Conservation (phyloP, 1,140 invertebrate genomes). For the Chironomus striatipennis region DNA sequence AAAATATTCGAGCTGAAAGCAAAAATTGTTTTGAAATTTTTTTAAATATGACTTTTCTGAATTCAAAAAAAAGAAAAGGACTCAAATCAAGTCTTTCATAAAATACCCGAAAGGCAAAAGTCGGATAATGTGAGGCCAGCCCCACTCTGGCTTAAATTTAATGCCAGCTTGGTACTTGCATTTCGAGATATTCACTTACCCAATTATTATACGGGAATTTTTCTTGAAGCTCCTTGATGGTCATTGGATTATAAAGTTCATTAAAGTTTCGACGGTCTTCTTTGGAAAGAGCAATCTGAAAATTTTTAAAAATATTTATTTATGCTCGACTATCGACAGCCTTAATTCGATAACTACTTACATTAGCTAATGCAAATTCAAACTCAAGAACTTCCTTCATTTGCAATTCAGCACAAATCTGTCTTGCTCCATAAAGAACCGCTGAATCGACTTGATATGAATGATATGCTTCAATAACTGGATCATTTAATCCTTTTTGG, state of each 20-base stretch:
- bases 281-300: conserved; percentile 47
- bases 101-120: no score
- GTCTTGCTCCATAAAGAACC: conserved; percentile 48
- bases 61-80: no score
- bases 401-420: conserved; percentile 40
- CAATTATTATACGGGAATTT: conserved; percentile 38
- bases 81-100: no score
- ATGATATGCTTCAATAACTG: conserved; percentile 36
- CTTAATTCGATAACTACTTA: conserved; percentile 37
- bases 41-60: no score
- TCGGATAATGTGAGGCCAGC: no score
- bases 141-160: no score
- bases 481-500: conserved; percentile 40
- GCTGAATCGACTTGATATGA: conserved; percentile 44
- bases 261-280: conserved; percentile 57
- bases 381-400: conserved; percentile 52
- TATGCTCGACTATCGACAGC: conserved; percentile 42
- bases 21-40: no score
- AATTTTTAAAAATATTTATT: conserved; percentile 30
- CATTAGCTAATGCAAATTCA: conserved; percentile 50
- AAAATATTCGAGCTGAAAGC: no score
- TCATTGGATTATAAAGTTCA: conserved; percentile 58
- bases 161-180: no score
- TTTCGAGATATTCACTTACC: no score
- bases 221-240: conserved; percentile 43